Evolutionary conservation across 2,797 vertebrate species (phyloP).

Genomic region (Siniperca obscura): DNA sequence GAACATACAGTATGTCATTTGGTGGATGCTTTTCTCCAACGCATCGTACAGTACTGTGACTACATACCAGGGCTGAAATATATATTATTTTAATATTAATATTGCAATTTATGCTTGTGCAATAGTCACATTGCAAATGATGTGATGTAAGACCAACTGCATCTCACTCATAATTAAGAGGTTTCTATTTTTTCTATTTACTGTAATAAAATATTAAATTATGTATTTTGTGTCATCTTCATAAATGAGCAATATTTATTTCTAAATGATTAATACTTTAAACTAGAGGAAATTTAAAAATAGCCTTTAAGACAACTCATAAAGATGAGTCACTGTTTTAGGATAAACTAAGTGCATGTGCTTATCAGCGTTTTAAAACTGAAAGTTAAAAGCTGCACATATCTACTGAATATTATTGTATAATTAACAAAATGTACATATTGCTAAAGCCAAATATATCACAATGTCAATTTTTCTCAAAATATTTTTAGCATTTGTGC

Average conservation of each 20-base stretch:
- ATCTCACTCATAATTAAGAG: neutral
- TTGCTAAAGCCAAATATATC: neutral
- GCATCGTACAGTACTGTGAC: neutral
- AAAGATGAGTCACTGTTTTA: neutral
- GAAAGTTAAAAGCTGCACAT: neutral
- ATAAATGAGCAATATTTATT: neutral
- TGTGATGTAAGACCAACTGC: neutral
- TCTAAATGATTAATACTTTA: neutral
- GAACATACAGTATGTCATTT: neutral
- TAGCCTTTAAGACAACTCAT: neutral
- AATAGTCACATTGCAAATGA: neutral
- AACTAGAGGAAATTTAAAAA: neutral
- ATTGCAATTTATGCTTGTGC: neutral
- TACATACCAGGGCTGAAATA: neutral
- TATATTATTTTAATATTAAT: neutral
- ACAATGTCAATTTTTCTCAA: too few relatives aligned
- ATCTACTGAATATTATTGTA: neutral
- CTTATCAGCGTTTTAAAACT: neutral
- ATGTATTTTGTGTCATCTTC: slow-evolving; percentile 22
- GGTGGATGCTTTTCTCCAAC: neutral
- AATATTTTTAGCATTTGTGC: neutral
- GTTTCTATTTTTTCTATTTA: slow-evolving; percentile 39
- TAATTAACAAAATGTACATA: neutral
- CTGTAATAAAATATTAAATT: slow-evolving; percentile 57
- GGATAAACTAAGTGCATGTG: neutral